Evolutionary conservation across 2,888 invertebrate genomes (phyloP), one percentile per base, ranked within the genome.

Genomic region (Hoplodrina blanda): DNA sequence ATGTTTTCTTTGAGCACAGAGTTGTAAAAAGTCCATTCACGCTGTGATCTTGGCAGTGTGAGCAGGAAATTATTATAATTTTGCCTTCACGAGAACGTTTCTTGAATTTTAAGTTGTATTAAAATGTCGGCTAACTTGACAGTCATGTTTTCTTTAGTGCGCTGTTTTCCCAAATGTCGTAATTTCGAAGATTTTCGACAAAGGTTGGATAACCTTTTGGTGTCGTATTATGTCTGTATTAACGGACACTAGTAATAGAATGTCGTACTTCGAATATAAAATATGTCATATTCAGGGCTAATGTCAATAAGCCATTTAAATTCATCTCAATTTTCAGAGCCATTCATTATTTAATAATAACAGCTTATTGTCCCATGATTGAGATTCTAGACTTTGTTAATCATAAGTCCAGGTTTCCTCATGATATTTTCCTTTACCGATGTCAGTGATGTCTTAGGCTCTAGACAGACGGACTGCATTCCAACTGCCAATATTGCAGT

Each of bases 1-100:
- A 84, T 91, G 80, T 91, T 91, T 91, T 91, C 88, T 91, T 91
- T 90, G 83, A 84, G 85, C 83, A 78, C 76, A 71, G 83, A 87
- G 85, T 88, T 89, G 83, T 90, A 87, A 90, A 89, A 91, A 90
- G 90, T 90, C 90, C 87, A 89, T 90, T 91, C 92, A 91, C 88
- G 91, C 82, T 83, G 77, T 86, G 90, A 89, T 89, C 86, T 88
- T 87, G 88, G 88, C 80, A 85, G 84, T 84, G 83, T 81, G 82
- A 82, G 72, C 81, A 77, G 81, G 80, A 81, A 84, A 84, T 83
- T 84, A 84, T 84, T 73, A 84, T 78, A 83, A 83, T 78, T 80
- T 81, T 63, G 74, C 55, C 75, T 77, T 65, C 66, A 76, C 62
- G 69, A 73, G 78, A 52, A 83, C 81, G 84, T 81, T 78, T 68